A percentile compares a stretch with the other conserved stretches of the same genome.
phyloP scores from a whole-genome alignment of 2,113 vertebrate species.

The Zosterops borbonicus region DNA sequence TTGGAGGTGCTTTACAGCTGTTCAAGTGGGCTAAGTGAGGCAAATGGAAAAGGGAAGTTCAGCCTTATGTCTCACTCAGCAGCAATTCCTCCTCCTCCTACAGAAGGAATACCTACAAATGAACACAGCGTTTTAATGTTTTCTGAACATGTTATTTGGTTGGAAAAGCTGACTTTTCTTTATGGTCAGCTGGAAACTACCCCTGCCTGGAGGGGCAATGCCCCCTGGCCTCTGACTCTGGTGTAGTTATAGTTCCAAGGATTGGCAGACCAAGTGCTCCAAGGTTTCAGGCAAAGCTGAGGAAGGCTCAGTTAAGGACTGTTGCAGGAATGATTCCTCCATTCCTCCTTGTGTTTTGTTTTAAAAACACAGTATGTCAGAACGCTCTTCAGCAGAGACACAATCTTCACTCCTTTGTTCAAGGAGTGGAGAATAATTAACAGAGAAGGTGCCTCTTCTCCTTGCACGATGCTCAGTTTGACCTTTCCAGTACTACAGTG shows the following conservation, averaged over 20 bases:
- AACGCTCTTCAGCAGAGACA: background rate
- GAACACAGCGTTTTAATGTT: background rate
- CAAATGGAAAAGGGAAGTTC: background rate
- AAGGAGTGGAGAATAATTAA: constrained; percentile 4
- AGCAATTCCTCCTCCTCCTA: background rate
- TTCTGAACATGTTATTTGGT: background rate
- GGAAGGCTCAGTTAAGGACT: background rate
- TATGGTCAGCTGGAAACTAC: background rate
- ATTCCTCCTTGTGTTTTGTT: background rate
- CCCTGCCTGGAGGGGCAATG: background rate
- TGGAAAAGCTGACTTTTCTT: background rate
- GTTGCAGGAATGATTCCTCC: background rate
- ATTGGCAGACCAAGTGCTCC: background rate
- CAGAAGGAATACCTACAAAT: background rate
- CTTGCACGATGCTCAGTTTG: background rate
- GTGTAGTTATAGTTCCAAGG: background rate
- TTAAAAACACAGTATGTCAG: background rate
- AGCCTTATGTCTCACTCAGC: background rate
- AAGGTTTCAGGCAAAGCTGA: background rate
- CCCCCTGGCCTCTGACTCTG: background rate
- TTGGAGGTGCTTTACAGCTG: background rate
- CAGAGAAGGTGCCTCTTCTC: background rate
- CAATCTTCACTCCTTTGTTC: constrained; percentile 4
- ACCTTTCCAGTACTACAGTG: background rate
- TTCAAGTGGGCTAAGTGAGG: background rate